Conservation (phyloP, 2,888 invertebrate genomes). For the Melieria picta region DNA sequence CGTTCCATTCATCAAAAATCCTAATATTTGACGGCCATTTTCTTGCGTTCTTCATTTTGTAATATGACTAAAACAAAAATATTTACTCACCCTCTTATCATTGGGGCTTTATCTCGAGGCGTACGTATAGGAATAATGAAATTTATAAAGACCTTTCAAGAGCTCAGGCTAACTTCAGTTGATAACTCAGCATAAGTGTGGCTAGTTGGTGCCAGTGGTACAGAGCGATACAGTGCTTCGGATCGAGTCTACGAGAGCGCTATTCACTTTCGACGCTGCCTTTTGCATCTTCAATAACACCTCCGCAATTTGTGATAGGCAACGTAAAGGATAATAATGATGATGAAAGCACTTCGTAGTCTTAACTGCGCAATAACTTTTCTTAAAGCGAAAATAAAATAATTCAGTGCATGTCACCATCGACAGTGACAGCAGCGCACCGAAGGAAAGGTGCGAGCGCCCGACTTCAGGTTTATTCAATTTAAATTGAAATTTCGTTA, state of each 20-base stretch:
- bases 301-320: neutral
- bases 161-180: slow-evolving; percentile 40
- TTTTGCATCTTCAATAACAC: neutral
- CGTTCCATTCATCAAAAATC: too few species aligned
- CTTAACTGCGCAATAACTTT: too few species aligned
- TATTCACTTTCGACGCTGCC: neutral
- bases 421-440: too few species aligned
- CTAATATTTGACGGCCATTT: too few species aligned
- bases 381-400: too few species aligned
- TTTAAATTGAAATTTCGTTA: too few species aligned
- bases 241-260: neutral
- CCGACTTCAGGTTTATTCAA: too few species aligned
- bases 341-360: too few species aligned
- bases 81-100: slow-evolving; percentile 24
- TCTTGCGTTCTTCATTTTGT: too few species aligned
- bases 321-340: neutral
- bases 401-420: too few species aligned
- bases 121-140: slow-evolving; percentile 6
- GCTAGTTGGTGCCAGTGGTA: slow-evolving; percentile 27
- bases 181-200: slow-evolving; percentile 37
- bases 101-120: slow-evolving; percentile 27
- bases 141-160: slow-evolving; percentile 41
- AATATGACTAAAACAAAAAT: neutral
- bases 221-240: neutral
- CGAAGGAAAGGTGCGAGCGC: too few species aligned